These are phyloP conservation scores for Drosophila melanica DNA, from an alignment of 1,140 invertebrate genomes.

Conservation along the genomic window DNA sequence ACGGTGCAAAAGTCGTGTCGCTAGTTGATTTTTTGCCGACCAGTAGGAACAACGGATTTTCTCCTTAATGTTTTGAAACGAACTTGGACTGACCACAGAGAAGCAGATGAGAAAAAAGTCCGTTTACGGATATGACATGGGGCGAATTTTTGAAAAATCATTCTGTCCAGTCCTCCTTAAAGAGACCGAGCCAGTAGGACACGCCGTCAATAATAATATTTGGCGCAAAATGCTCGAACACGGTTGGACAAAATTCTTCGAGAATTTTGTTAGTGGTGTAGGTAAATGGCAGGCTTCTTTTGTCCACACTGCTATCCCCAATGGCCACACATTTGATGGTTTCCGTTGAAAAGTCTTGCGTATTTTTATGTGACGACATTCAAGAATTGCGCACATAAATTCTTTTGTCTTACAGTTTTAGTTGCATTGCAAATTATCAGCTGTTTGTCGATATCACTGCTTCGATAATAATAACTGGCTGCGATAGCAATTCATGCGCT, in stretches of 20 bases:
- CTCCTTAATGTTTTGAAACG: constrained; percentile 99
- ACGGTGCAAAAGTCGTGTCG: constrained; percentile 98
- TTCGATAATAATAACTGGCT: not conserved
- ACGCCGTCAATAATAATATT: constrained; percentile 99
- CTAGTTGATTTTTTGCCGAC: constrained; percentile 99
- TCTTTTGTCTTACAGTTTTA: not conserved
- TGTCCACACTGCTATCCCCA: constrained; percentile 98
- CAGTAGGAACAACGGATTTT: constrained; percentile 95
- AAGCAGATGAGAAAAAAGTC: constrained; percentile 99
- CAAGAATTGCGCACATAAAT: not conserved
- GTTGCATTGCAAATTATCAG: not conserved
- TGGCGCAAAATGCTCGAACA: constrained; percentile 99
- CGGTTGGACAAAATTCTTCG: constrained; percentile 99
- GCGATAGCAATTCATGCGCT: not conserved
- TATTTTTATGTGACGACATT: not conserved
- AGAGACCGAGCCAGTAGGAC: constrained; percentile 98
- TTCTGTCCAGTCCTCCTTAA: constrained; percentile 99
- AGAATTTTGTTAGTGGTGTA: constrained; percentile 99
- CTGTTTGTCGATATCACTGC: not conserved
- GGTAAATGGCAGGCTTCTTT: constrained; percentile 91
- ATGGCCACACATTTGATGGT: constrained; percentile 99
- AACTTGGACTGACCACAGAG: constrained; percentile 98
- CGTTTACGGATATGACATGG: constrained; percentile 99
- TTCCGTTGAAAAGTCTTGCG: constrained; percentile 91
- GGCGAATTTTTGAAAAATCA: constrained; percentile 98